These are phyloP conservation scores for Chaenogobius annularis DNA, from an alignment of 2,113 vertebrate species.

Conservation along the genomic window DNA sequence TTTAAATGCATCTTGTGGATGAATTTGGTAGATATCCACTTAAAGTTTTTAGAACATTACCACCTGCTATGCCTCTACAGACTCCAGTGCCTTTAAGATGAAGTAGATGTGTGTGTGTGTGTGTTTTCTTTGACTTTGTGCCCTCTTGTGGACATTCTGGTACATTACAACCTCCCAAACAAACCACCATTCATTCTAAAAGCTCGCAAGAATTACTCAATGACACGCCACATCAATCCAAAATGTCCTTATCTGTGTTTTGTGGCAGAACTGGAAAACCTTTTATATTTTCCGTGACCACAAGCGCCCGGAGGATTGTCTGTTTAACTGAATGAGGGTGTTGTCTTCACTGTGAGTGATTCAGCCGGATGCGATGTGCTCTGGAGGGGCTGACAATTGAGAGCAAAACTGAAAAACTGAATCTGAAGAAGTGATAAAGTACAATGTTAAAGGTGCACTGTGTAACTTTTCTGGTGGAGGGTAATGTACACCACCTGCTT, in stretches of 20 bases:
- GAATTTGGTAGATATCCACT: not conserved
- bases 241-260: constrained; percentile 14
- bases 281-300: constrained; percentile 18
- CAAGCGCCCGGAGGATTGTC: constrained; percentile 28
- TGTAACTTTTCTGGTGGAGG: too few relatives aligned
- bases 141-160: constrained; percentile 59
- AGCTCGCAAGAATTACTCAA: constrained; percentile 14
- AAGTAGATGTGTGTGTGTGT: not conserved
- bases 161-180: constrained; percentile 39
- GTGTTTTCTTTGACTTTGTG: constrained; percentile 15
- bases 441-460: not conserved
- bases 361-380: constrained; percentile 55
- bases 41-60: constrained; percentile 11
- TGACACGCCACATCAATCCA: constrained; percentile 22
- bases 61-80: constrained; percentile 15
- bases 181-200: constrained; percentile 13
- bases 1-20: constrained; percentile 31
- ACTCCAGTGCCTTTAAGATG: constrained; percentile 2
- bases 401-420: not conserved
- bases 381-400: constrained; percentile 12
- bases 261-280: constrained; percentile 29
- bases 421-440: not conserved
- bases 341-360: constrained; percentile 63
- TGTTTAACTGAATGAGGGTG: constrained; percentile 60
- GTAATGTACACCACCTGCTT: too few relatives aligned